phyloP scores from a whole-genome alignment of 1,140 invertebrate genomes.

The Sarcophaga peregrina region DNA sequence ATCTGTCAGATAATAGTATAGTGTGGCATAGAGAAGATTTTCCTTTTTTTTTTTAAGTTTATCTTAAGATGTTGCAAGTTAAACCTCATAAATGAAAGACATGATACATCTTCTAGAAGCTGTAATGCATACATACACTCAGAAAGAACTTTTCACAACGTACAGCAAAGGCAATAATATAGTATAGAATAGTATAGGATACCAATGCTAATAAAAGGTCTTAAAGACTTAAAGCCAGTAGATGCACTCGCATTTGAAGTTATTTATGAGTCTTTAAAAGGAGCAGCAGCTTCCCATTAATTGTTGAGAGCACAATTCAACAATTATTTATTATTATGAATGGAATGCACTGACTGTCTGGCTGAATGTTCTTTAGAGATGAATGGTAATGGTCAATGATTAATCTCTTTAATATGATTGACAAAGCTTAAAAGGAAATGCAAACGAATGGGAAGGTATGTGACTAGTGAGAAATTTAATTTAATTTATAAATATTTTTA shows the following conservation, averaged over 20 bases:
- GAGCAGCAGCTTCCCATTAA: not conserved
- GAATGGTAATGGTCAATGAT: not conserved
- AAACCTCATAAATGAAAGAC: too few relatives aligned
- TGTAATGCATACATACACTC: not conserved
- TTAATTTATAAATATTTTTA: too few relatives aligned
- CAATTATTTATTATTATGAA: not conserved
- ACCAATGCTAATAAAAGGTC: too few relatives aligned
- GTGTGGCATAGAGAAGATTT: too few relatives aligned
- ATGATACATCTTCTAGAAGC: not conserved
- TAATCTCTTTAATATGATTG: constrained; percentile 9
- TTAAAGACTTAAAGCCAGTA: too few relatives aligned
- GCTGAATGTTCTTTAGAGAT: not conserved
- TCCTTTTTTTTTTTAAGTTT: not conserved
- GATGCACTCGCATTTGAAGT: too few relatives aligned
- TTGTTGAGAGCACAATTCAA: constrained; percentile 14
- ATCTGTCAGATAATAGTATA: not conserved
- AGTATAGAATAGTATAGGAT: too few relatives aligned
- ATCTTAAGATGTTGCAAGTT: not conserved
- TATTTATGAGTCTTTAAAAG: not conserved
- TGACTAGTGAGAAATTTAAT: not conserved
- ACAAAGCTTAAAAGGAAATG: not conserved
- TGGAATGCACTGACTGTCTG: not conserved
- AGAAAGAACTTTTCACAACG: not conserved
- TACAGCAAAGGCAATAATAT: too few relatives aligned
- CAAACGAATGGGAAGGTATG: not conserved